Conservation (phyloP, 2,888 invertebrate genomes). For the Megastigmus dorsalis region DNA sequence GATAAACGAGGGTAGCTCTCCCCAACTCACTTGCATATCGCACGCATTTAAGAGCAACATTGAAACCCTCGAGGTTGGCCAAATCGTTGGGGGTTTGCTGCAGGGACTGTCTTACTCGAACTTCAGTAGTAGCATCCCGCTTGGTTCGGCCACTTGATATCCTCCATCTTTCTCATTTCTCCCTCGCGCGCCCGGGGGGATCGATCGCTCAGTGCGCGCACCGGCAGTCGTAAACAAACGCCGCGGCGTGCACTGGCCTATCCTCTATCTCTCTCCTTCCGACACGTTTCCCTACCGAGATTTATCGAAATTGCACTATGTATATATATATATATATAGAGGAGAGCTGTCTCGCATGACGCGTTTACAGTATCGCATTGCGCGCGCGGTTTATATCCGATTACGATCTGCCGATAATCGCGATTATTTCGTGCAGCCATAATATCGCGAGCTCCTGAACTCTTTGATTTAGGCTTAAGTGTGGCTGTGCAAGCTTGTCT, state of each 20-base stretch:
- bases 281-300: background rate
- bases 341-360: background rate
- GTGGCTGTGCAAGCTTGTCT: no score
- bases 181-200: background rate
- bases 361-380: background rate
- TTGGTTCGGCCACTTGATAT: background rate
- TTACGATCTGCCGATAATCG: background rate
- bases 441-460: background rate
- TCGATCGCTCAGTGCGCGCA: background rate
- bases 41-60: no score
- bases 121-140: background rate
- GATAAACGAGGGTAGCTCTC: no score
- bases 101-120: no score
- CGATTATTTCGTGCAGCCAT: no score
- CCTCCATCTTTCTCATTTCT: background rate
- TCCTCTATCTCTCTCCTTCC: no score
- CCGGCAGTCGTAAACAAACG: constrained; percentile 29
- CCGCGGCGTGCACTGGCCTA: background rate
- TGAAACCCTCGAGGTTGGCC: no score
- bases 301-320: constrained; percentile 5
- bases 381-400: background rate
- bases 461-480: background rate
- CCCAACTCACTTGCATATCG: no score
- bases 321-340: no score
- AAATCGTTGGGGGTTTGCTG: no score